phyloP scores from a whole-genome alignment of 2,113 vertebrate genomes.

The Gobiocypris rarus region DNA sequence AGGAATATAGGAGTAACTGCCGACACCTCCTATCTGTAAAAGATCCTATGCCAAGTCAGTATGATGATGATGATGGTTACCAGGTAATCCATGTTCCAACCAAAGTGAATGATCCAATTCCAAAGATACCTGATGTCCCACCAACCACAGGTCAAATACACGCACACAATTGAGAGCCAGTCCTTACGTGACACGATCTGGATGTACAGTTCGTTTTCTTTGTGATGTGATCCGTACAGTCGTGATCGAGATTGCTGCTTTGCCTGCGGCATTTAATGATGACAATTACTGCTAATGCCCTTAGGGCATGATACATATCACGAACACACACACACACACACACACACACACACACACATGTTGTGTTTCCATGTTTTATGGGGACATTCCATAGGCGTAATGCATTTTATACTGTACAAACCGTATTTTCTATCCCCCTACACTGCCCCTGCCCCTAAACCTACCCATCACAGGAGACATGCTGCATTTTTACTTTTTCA shows the following conservation, averaged over 20 bases:
- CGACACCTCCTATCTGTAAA: conserved; percentile 19
- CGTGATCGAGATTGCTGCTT: conserved; percentile 38
- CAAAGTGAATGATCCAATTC: background rate
- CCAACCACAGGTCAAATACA: background rate
- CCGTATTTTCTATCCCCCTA: too few species aligned
- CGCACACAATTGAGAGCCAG: background rate
- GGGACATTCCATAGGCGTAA: too few species aligned
- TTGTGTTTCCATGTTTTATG: too few species aligned
- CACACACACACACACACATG: background rate
- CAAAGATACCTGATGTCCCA: background rate
- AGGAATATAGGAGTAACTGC: conserved; percentile 36
- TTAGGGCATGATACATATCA: background rate
- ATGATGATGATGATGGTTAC: background rate
- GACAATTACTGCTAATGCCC: conserved; percentile 22
- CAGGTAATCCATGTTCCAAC: background rate
- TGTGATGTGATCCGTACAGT: conserved; percentile 10
- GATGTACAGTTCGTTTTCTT: background rate
- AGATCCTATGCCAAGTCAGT: background rate
- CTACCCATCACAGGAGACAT: too few species aligned
- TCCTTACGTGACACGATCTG: background rate
- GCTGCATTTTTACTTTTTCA: too few species aligned
- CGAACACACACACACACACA: conserved; percentile 4
- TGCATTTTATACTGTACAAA: too few species aligned
- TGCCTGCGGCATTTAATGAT: conserved; percentile 42
- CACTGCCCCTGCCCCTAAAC: too few species aligned